These are phyloP conservation scores for Turdus rufiventris DNA, from an alignment of 2,113 vertebrate species.

Conservation along the genomic window DNA sequence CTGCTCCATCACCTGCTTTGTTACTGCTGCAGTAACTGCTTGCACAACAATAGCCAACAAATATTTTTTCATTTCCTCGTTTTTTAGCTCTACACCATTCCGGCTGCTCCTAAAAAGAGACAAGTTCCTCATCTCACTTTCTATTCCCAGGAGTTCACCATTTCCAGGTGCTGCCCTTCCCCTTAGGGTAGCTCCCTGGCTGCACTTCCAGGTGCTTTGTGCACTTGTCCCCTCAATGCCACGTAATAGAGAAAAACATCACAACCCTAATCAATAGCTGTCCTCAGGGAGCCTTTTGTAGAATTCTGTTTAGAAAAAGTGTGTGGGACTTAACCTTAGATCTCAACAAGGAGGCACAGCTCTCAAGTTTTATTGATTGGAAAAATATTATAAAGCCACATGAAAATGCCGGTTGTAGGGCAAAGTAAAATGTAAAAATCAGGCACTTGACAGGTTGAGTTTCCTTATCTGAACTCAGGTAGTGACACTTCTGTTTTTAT, in stretches of 20 bases:
- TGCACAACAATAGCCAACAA: neutral
- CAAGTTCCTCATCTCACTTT: neutral
- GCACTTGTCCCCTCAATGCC: neutral
- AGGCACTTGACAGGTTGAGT: neutral
- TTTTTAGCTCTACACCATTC: neutral
- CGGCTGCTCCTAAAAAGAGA: neutral
- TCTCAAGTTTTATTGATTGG: conserved; percentile 25
- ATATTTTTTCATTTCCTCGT: neutral
- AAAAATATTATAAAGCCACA: conserved; percentile 29
- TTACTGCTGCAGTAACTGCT: neutral
- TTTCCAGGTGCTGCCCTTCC: neutral
- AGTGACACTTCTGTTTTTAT: neutral
- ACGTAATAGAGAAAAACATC: neutral
- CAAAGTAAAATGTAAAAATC: neutral
- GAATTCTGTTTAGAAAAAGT: neutral
- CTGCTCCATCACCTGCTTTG: neutral
- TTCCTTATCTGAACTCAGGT: neutral
- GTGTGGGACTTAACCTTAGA: neutral
- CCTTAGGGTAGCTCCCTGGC: neutral
- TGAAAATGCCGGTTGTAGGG: neutral
- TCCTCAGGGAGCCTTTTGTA: neutral
- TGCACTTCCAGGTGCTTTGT: neutral
- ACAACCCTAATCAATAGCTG: neutral
- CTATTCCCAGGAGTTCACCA: neutral
- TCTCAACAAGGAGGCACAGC: neutral